Percentiles rank a stretch among this genome's conserved stretches.
Evolutionary conservation across 35 echinoderm and acorn worm genomes (phyloP).

Genomic region (Strongylocentrotus purpuratus): DNA sequence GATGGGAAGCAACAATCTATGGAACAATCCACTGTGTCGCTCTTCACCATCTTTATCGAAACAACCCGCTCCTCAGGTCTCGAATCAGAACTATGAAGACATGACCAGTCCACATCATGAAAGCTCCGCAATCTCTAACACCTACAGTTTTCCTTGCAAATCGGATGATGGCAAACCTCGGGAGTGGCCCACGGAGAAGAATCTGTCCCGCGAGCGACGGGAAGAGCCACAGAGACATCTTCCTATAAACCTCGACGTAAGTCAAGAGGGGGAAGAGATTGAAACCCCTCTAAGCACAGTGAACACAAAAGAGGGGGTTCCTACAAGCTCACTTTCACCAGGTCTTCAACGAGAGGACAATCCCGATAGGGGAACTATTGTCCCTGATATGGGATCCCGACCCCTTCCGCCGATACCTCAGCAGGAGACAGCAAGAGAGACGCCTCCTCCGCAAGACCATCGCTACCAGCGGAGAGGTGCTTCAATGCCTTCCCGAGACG

Average conservation of each 20-base stretch:
- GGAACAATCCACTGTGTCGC: not conserved
- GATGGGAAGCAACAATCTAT: not conserved
- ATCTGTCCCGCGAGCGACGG: not conserved
- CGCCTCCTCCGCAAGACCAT: not conserved
- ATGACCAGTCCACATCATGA: not conserved
- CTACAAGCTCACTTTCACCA: not conserved
- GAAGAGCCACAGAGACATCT: not conserved
- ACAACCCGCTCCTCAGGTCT: not conserved
- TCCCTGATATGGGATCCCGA: not conserved
- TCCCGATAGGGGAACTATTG: not conserved
- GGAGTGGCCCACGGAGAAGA: not conserved
- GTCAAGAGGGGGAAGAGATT: not conserved
- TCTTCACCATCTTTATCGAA: not conserved
- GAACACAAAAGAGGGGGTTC: not conserved
- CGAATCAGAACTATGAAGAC: not conserved
- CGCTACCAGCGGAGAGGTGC: not conserved
- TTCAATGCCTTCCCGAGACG: not conserved
- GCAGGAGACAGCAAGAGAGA: not conserved
- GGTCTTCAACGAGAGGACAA: not conserved
- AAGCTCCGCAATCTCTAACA: not conserved
- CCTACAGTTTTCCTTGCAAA: not conserved
- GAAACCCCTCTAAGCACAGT: not conserved
- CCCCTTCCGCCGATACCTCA: not conserved
- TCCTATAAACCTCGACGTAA: not conserved
- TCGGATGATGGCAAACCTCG: not conserved